These are phyloP conservation scores for Autographa pulchrina DNA, from an alignment of 2,888 invertebrate genomes.

Conservation along the genomic window DNA sequence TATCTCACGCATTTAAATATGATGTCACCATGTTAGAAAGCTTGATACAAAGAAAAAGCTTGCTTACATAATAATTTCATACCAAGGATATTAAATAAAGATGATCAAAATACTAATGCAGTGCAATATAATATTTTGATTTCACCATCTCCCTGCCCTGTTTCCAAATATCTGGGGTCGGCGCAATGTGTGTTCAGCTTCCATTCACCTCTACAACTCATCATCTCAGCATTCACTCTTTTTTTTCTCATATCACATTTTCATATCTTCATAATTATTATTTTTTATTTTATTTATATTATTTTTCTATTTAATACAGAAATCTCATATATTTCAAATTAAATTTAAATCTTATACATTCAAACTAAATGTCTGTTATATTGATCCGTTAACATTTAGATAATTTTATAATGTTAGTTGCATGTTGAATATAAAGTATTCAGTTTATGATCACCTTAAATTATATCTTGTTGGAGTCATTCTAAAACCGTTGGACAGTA, in stretches of 20 bases:
- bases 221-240: too few species aligned
- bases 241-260: too few species aligned
- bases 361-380: slow-evolving; percentile 16
- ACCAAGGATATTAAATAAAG: neutral
- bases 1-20: too few species aligned
- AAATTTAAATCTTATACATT: slow-evolving; percentile 22
- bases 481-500: slow-evolving; percentile 22
- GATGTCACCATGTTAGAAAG: too few species aligned
- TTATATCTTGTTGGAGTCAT: slow-evolving; percentile 38
- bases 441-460: slow-evolving; percentile 27
- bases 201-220: too few species aligned
- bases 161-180: too few species aligned
- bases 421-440: slow-evolving; percentile 24
- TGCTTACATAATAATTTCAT: neutral
- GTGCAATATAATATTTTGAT: neutral
- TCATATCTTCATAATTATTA: too few species aligned
- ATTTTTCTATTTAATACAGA: too few species aligned
- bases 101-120: neutral
- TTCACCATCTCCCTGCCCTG: too few species aligned
- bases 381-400: slow-evolving; percentile 44
- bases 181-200: too few species aligned
- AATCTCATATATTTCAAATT: too few species aligned
- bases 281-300: too few species aligned
- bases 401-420: slow-evolving; percentile 44
- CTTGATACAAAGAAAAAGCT: neutral